A percentile compares a stretch with the other conserved stretches of the same genome.
Evolutionary conservation across 2,888 invertebrate species (phyloP).

Genomic region (Phortica okadai): DNA sequence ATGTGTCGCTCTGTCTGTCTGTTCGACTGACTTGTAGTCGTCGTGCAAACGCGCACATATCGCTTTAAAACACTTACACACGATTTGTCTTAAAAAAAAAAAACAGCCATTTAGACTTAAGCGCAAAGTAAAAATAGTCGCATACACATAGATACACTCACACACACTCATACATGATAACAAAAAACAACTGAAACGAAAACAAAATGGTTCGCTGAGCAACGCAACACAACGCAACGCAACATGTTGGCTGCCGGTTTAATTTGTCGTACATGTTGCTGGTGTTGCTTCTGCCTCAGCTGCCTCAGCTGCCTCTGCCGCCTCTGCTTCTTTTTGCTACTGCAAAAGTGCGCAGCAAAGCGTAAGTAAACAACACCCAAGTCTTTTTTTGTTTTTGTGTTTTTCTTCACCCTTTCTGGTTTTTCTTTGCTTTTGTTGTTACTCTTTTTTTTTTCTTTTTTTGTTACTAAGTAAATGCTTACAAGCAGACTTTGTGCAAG

Average conservation of each 20-base stretch:
- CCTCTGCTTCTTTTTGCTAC: not conserved
- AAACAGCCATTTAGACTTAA: not conserved
- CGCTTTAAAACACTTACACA: not conserved
- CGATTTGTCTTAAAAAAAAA: conserved; percentile 1
- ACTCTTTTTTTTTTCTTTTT: not conserved
- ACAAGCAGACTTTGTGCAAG: not conserved
- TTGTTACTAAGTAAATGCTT: not conserved
- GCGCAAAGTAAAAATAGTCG: not conserved
- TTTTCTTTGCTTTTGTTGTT: not conserved
- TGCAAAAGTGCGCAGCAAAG: not conserved
- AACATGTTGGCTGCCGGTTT: conserved; percentile 28
- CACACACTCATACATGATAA: not conserved
- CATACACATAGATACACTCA: too few relatives aligned
- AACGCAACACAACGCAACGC: not conserved
- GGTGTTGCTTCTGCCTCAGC: not conserved
- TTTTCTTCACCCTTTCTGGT: not conserved
- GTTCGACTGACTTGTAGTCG: not conserved
- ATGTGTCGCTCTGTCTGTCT: not conserved
- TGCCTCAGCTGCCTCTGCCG: not conserved
- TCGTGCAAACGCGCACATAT: not conserved
- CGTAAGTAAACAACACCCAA: conserved; percentile 19
- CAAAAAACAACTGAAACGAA: conserved; percentile 5
- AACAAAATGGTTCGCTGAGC: conserved; percentile 32
- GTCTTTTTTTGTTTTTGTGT: not conserved
- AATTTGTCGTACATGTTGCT: conserved; percentile 12